A percentile compares a stretch with the other conserved stretches of the same genome.
phyloP scores from a whole-genome alignment of 2,888 invertebrate species.

The Athrips mouffetella region DNA sequence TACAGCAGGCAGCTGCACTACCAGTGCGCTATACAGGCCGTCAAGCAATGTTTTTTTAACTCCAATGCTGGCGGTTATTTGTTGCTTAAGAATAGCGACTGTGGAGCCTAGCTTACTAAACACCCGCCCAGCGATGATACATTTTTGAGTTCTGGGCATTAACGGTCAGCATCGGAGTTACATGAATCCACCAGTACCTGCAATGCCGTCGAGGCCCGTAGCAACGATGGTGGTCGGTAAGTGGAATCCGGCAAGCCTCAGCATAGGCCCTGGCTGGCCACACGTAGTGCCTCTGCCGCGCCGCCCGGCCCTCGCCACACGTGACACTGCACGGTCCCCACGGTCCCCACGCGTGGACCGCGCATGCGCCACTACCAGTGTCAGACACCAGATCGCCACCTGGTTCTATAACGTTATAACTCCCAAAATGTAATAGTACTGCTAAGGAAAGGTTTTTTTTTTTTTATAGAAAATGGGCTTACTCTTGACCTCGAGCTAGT shows the following conservation, averaged over 20 bases:
- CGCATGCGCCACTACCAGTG: constrained; percentile 76
- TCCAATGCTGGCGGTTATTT: too few species aligned
- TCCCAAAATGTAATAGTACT: too few species aligned
- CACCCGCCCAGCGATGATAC: background rate
- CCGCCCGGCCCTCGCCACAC: constrained; percentile 85
- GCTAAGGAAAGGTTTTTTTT: too few species aligned
- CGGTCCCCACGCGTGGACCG: constrained; percentile 84
- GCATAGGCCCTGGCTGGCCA: constrained; percentile 74
- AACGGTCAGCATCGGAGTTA: background rate
- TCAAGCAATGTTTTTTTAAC: too few species aligned
- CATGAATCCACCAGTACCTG: constrained; percentile 40
- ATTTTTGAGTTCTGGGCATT: background rate
- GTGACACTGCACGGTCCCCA: constrained; percentile 90
- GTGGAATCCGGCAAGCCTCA: constrained; percentile 79
- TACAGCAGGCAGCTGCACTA: too few species aligned
- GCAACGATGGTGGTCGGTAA: constrained; percentile 76
- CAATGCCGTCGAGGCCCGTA: constrained; percentile 69
- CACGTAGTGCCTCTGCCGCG: constrained; percentile 77
- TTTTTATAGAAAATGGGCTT: background rate
- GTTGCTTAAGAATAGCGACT: too few species aligned
- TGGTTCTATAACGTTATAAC: constrained; percentile 27
- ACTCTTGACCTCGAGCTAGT: background rate
- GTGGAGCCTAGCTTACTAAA: too few species aligned
- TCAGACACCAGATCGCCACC: constrained; percentile 35
- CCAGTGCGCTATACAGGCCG: too few species aligned